These are phyloP conservation scores for Halichoerus grypus DNA, from an alignment of 2,113 vertebrate genomes.

Conservation along the genomic window DNA sequence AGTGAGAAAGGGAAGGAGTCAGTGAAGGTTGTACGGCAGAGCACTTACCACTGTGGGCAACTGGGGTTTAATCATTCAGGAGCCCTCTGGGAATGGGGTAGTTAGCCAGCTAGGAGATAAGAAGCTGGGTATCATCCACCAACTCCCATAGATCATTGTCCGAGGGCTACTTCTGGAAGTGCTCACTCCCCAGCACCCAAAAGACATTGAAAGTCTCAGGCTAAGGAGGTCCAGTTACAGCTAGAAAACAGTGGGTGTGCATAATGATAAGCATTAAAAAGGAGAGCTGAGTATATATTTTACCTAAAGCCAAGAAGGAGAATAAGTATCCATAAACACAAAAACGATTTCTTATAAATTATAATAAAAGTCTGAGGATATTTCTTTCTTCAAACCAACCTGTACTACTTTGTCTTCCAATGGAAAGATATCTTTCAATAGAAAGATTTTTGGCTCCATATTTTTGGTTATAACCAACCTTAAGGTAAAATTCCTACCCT, in stretches of 20 bases:
- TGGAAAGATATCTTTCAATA: neutral
- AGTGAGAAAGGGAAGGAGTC: neutral
- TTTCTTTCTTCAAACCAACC: neutral
- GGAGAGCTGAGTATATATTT: neutral
- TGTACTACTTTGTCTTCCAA: neutral
- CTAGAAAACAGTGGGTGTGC: neutral
- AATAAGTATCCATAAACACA: neutral
- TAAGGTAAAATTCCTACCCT: slow-evolving; percentile 26
- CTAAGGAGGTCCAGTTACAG: neutral
- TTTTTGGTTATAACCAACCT: neutral
- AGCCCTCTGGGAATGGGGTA: fast-evolving
- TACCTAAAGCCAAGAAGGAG: neutral
- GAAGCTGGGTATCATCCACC: neutral
- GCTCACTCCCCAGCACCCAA: neutral
- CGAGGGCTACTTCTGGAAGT: neutral
- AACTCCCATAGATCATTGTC: fast-evolving
- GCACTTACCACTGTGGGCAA: neutral
- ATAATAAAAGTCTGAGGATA: neutral
- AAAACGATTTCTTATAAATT: neutral
- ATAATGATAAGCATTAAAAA: neutral
- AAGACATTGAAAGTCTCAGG: neutral
- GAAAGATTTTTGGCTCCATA: neutral
- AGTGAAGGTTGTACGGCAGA: fast-evolving
- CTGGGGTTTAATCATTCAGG: fast-evolving
- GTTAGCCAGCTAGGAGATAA: neutral